A percentile compares a stretch with the other conserved stretches of the same genome.
phyloP scores from a whole-genome alignment of 64 coral and sea anemone species.

The Catalaphyllia jardinei region DNA sequence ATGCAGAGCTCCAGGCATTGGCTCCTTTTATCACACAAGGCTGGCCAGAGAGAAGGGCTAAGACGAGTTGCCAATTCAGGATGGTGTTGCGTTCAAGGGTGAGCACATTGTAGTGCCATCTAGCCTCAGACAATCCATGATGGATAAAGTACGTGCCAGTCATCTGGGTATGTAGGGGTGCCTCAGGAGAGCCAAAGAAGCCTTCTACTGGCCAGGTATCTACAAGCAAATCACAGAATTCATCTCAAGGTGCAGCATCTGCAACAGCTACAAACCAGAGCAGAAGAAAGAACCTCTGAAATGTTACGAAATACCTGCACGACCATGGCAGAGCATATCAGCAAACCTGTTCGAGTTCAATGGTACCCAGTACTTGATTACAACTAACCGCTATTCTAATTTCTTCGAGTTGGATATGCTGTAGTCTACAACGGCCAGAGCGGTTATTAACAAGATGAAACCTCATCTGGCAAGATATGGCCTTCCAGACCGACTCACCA shows the following conservation, averaged over 20 bases:
- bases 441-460: slow-evolving; percentile 11
- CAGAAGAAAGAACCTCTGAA: slow-evolving; percentile 41
- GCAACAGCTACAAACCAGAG: slow-evolving; percentile 4
- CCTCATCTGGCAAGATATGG: slow-evolving; percentile 19
- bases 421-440: neutral
- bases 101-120: slow-evolving; percentile 22
- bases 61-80: neutral
- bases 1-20: too few relatives aligned
- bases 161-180: slow-evolving; percentile 45
- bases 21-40: neutral
- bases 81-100: slow-evolving; percentile 4
- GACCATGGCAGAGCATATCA: slow-evolving; percentile 52
- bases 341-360: slow-evolving; percentile 30
- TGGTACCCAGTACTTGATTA: slow-evolving; percentile 11
- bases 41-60: slow-evolving; percentile 21
- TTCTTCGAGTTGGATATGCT: slow-evolving; percentile 42
- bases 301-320: slow-evolving; percentile 3
- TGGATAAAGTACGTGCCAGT: slow-evolving; percentile 23
- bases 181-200: slow-evolving; percentile 41
- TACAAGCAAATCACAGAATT: slow-evolving; percentile 37
- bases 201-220: slow-evolving; percentile 58
- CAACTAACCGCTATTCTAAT: slow-evolving; percentile 22
- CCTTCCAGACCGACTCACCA: slow-evolving; percentile 6
- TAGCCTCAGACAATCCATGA: neutral
- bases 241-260: slow-evolving; percentile 28